Percentiles rank a stretch among this genome's conserved stretches.
Evolutionary conservation across 37 sponge, comb jelly and placozoan species (phyloP).

Genomic region (Trichoplax adhaerens): DNA sequence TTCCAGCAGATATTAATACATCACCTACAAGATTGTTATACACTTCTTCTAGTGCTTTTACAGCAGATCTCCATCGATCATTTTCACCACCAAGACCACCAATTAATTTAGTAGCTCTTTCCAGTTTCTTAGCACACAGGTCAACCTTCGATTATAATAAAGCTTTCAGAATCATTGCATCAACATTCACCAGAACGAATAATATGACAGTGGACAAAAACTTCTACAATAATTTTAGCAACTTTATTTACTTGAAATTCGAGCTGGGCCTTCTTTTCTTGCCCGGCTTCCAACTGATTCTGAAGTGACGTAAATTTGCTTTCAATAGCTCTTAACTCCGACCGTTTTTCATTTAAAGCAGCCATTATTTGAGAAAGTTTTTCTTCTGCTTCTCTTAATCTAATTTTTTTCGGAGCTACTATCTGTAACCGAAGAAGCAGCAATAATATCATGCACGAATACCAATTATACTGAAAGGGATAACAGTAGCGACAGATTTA

Average conservation of each 20-base stretch:
- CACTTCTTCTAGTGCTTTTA: conserved; percentile 50
- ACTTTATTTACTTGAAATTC: conserved; percentile 44
- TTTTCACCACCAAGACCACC: conserved; percentile 98
- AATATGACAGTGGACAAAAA: background rate
- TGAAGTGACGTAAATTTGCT: conserved; percentile 70
- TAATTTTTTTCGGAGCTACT: conserved; percentile 94
- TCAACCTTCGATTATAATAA: conserved; percentile 30
- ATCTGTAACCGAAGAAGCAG: conserved; percentile 21
- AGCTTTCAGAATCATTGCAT: background rate
- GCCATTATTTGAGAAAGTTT: conserved; percentile 71
- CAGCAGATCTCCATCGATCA: conserved; percentile 83
- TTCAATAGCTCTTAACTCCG: conserved; percentile 91
- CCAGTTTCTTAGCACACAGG: conserved; percentile 88
- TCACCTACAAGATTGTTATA: conserved; percentile 95
- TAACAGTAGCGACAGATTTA: background rate
- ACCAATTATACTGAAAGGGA: background rate
- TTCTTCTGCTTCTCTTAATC: conserved; percentile 61
- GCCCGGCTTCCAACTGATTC: conserved; percentile 70
- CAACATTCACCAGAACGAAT: background rate
- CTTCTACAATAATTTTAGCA: background rate
- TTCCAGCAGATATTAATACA: conserved; percentile 86
- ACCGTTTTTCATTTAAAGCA: conserved; percentile 67
- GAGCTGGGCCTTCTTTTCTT: conserved; percentile 75
- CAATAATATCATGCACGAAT: background rate
- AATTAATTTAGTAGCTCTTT: conserved; percentile 92